phyloP scores from a whole-genome alignment of 1,140 invertebrate species.

The Drosophila sturtevanti region DNA sequence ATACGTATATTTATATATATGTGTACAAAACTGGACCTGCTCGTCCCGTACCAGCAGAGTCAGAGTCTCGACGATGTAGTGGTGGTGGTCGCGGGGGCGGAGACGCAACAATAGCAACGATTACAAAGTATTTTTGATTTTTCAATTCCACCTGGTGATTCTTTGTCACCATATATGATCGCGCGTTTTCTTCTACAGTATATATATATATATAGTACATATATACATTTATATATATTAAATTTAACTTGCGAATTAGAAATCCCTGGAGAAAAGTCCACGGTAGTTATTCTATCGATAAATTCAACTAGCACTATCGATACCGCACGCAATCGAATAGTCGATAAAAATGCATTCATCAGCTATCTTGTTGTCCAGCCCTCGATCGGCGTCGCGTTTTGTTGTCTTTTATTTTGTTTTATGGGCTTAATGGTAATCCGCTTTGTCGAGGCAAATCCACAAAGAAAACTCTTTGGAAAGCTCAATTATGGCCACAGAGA shows the following conservation, averaged over 20 bases:
- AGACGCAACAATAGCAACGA: neutral
- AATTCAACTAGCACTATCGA: neutral
- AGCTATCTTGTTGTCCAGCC: neutral
- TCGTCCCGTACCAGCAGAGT: conserved; percentile 18
- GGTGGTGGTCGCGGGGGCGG: neutral
- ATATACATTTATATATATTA: conserved; percentile 2
- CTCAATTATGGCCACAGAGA: conserved; percentile 76
- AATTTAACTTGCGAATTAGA: conserved; percentile 46
- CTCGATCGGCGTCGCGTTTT: conserved; percentile 15
- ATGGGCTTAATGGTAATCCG: conserved; percentile 3
- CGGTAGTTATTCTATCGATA: conserved; percentile 25
- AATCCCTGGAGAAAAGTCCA: conserved; percentile 57
- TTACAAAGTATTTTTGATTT: neutral
- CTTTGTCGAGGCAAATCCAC: neutral
- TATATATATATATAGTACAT: conserved; percentile 3
- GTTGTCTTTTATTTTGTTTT: conserved; percentile 16
- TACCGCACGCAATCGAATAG: neutral
- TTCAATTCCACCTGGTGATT: neutral
- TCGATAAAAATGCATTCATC: neutral
- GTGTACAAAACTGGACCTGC: conserved; percentile 63
- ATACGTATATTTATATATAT: conserved; percentile 21
- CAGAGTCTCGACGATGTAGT: conserved; percentile 1
- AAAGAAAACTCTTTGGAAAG: neutral
- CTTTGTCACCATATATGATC: conserved; percentile 19
- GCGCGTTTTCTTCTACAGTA: conserved; percentile 38